These are phyloP conservation scores for Nasonia vitripennis DNA, from an alignment of 1,140 invertebrate genomes.

Conservation along the genomic window DNA sequence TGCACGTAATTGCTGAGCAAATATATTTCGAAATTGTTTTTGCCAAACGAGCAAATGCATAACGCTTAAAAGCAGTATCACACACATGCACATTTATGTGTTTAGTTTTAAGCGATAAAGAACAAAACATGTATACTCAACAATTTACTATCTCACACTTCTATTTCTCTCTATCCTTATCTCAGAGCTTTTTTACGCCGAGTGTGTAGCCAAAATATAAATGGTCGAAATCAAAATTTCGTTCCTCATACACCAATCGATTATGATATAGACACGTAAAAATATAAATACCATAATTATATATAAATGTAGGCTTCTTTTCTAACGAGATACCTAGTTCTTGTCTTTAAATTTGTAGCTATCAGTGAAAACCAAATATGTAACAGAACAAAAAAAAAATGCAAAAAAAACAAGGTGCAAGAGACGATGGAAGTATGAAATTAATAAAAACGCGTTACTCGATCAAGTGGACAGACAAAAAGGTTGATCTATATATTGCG, in stretches of 20 bases:
- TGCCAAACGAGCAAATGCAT: background rate
- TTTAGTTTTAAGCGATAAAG: too few relatives aligned
- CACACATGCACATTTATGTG: too few relatives aligned
- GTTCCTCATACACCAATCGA: background rate
- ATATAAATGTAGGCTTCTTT: background rate
- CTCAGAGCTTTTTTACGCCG: background rate
- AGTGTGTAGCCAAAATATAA: background rate
- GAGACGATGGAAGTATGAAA: background rate
- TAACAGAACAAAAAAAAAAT: background rate
- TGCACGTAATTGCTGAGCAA: background rate
- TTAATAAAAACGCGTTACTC: background rate
- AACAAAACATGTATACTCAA: background rate
- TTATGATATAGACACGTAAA: background rate
- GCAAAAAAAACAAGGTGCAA: background rate
- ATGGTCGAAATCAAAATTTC: background rate
- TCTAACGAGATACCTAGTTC: background rate
- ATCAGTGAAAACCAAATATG: background rate
- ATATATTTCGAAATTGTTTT: background rate
- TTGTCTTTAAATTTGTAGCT: background rate
- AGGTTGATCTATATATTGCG: background rate
- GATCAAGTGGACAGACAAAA: background rate
- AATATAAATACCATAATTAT: background rate
- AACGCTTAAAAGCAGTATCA: too few relatives aligned
- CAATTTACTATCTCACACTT: background rate
- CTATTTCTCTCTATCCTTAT: background rate